phyloP scores from a whole-genome alignment of 2,113 vertebrate species.

The Porphyrio hochstetteri region DNA sequence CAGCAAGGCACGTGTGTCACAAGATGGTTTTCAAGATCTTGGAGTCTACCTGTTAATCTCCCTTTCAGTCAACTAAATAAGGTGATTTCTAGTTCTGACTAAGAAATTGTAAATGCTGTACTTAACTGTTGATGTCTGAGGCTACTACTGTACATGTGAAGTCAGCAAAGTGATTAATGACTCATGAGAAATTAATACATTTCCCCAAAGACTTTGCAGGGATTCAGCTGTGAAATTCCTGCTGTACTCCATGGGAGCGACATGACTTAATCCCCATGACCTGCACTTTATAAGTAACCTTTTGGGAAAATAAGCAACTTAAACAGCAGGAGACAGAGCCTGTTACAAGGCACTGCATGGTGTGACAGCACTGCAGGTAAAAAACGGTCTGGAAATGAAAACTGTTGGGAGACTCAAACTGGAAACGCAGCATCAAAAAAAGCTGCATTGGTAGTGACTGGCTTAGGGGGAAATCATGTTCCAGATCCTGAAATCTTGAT shows the following conservation, averaged over 20 bases:
- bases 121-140: not conserved
- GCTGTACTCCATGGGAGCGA: not conserved
- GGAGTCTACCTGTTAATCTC: not conserved
- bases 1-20: not conserved
- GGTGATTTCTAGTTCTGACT: not conserved
- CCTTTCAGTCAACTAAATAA: not conserved
- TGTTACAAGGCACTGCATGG: not conserved
- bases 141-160: not conserved
- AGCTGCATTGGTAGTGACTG: not conserved
- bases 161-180: constrained; percentile 13
- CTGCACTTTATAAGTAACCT: not conserved
- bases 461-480: rapidly evolving
- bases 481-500: not conserved
- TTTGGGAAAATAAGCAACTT: constrained; percentile 1
- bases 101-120: not conserved
- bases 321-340: not conserved
- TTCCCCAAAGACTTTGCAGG: not conserved
- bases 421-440: not conserved
- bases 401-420: not conserved
- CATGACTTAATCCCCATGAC: not conserved
- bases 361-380: not conserved
- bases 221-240: not conserved
- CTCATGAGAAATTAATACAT: constrained; percentile 35
- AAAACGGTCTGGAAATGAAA: not conserved
- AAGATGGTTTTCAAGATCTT: not conserved